phyloP scores from a whole-genome alignment of 2,797 vertebrate genomes.

The Alcedo atthis region DNA sequence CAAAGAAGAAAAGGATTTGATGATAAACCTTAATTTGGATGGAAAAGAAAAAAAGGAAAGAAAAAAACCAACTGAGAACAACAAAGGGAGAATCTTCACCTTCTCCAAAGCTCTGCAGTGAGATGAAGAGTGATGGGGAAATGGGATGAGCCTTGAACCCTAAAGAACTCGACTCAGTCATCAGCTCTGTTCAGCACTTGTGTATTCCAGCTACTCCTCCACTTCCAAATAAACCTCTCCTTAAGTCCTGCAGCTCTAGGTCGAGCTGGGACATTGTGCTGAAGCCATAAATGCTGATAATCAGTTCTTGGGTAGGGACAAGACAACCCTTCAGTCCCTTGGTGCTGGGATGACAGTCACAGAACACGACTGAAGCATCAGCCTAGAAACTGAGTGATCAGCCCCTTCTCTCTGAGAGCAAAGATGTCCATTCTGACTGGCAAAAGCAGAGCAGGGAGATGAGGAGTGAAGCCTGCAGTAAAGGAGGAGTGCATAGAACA shows the following conservation, averaged over 20 bases:
- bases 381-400: not conserved
- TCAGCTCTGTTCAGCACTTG: not conserved
- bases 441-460: not conserved
- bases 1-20: too few species aligned
- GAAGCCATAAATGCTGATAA: not conserved
- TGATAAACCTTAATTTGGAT: too few species aligned
- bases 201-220: not conserved
- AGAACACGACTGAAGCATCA: not conserved
- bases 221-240: not conserved
- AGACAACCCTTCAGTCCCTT: not conserved
- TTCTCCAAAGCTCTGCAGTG: not conserved
- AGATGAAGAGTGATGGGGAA: not conserved
- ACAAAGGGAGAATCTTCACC: not conserved
- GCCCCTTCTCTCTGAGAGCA: not conserved
- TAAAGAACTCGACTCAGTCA: not conserved
- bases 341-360: not conserved
- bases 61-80: too few species aligned
- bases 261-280: not conserved
- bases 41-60: too few species aligned
- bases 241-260: not conserved
- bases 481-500: slow-evolving; percentile 47
- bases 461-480: slow-evolving; percentile 51
- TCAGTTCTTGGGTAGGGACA: not conserved
- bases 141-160: not conserved
- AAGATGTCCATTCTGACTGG: not conserved